Evolutionary conservation across 2,797 vertebrate species (phyloP), one percentile per base, ranked within the genome.

Genomic region (Pseudopleuronectes americanus): DNA sequence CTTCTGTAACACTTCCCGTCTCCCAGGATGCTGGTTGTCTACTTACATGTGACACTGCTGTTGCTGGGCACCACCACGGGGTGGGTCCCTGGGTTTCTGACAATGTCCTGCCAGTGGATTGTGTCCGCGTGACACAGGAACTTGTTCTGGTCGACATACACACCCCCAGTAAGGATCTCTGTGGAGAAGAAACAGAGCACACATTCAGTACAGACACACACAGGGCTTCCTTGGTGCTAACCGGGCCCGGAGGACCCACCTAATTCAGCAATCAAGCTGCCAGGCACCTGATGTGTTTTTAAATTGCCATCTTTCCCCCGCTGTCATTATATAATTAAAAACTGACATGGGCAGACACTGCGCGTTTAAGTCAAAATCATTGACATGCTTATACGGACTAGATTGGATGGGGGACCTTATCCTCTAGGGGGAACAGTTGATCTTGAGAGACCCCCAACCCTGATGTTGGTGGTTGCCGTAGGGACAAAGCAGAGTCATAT

Each of bases 31-130:
- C 12, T 19, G 16, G 4, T 45, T 45, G 16, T 8, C 31, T 60
- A 93, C 94, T 94, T 79, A 95, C 94, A 99, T 80, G 94, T 92
- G 43, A 77, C 84, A 14, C 95, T 94, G 86, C 97, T 99, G 90
- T 97, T 97, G 74, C 96, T 97, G 0, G 95, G 97, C 57, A 99
- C 97, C 81, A 99, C 94, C 67, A 98, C 92, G 72, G 96, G 94
- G 85, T 98, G 96, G 47, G 93, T 92, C 48, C 95, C 92, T 0
- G 96, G 94, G 80, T 95, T 96, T 70, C 96, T 96, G 63, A 99
- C 96, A n/a, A 99, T 99, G 76, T 99, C 98, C 70, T 97, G 96
- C 98, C 98, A 99, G 60, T 99, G 97, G 86, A 99, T 97, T 76
- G 97, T 99, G 89, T 99, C 96, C 1, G 96, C 96, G 19, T 99